Evolutionary conservation across 2,113 vertebrate species (phyloP).

Genomic region (Formicarius rufipectus): DNA sequence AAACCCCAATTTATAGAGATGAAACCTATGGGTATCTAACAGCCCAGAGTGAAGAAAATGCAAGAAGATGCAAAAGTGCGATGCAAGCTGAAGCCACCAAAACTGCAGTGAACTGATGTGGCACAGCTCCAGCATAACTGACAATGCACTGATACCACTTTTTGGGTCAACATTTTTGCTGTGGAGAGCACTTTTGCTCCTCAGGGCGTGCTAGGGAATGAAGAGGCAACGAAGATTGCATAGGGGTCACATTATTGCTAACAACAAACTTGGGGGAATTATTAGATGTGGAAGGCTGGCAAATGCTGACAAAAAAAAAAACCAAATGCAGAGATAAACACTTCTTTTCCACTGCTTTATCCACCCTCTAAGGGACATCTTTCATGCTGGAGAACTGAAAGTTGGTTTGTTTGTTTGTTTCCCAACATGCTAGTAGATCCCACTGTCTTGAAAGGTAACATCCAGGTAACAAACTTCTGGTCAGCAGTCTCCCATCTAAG

Average conservation of each 20-base stretch:
- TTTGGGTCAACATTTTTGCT: neutral
- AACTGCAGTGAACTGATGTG: rapidly evolving
- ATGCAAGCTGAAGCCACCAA: neutral
- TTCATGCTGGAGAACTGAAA: neutral
- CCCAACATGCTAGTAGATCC: neutral
- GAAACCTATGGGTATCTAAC: neutral
- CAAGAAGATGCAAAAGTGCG: neutral
- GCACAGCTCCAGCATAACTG: neutral
- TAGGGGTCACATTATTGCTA: neutral
- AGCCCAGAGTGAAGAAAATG: neutral
- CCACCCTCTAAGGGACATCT: neutral
- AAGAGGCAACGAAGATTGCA: neutral
- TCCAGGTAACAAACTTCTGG: neutral
- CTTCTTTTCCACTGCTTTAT: neutral
- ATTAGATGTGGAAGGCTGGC: neutral
- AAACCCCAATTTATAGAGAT: neutral
- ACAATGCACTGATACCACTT: neutral
- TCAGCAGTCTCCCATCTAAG: neutral
- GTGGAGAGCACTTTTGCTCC: neutral
- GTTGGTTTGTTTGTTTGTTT: neutral
- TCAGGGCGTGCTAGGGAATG: neutral
- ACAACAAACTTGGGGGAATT: neutral
- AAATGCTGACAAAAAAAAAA: neutral
- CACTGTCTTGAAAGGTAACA: neutral
- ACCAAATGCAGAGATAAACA: neutral